Evolutionary conservation across 2,888 invertebrate genomes (phyloP), one percentile per base, ranked within the genome.

Genomic region (Cephonodes hylas): DNA sequence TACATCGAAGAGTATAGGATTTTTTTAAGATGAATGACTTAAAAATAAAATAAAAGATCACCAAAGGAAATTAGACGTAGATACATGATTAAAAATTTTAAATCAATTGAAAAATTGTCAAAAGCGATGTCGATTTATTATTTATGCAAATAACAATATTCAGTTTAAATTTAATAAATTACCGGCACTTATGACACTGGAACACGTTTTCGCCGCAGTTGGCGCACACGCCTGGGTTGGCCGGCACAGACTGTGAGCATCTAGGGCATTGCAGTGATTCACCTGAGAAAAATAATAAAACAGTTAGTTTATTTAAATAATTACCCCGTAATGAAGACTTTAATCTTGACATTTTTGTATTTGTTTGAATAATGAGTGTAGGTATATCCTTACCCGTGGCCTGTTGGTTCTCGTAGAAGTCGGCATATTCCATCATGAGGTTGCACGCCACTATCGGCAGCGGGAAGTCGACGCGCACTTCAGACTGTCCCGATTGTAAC

Each of bases 151-250:
- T n/a, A n/a, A n/a, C n/a, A n/a, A n/a, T n/a, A n/a, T n/a, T n/a
- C n/a, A n/a, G n/a, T n/a, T n/a, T n/a, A 53, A 34, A 6, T n/a
- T 48, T 6, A 48, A 18, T 25, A 42, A 83, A 89, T 75, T 74
- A 95, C 95, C 96, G 95, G 91, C 99, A 99, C 90, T 99, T 99
- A 92, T 99, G 99, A 79, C 99, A 99, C 80, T 99, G 99, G 93
- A 98, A 99, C 0, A 99, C 99, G 85, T 99, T 99, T 85, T 99
- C 99, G 0, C 99, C 99, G 80, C 98, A 98, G 85, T 98, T 98
- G 0, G 96, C 97, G 82, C 99, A 99, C 0, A 99, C 98, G 0
- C 99, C 99, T 0, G 99, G 99, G 84, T 98, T 98, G 0, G 99
- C 97, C 0, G 99, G 98, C 0, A 99, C 99, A 0, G 98, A 97